Conservation (phyloP, 2,113 vertebrate species). For the Rhinopomastus cyanomelas region DNA sequence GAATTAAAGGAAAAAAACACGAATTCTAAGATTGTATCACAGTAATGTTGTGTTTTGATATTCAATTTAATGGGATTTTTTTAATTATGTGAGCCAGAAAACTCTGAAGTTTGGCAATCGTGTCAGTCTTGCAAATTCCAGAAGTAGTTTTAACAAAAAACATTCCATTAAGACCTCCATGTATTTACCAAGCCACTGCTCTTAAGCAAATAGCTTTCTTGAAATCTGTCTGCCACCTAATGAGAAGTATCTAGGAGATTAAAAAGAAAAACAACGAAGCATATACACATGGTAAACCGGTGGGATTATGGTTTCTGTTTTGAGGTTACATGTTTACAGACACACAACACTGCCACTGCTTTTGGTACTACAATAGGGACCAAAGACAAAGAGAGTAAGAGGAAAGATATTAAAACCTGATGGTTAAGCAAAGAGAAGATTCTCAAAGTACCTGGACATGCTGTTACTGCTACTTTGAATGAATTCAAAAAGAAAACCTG, state of each 20-base stretch:
- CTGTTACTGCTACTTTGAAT: background rate
- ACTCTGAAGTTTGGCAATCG: background rate
- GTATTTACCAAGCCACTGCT: background rate
- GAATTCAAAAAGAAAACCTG: background rate
- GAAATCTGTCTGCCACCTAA: background rate
- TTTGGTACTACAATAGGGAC: background rate
- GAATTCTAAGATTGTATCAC: background rate
- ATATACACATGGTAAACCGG: background rate
- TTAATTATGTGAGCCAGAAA: background rate
- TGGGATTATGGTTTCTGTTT: background rate
- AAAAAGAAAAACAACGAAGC: no score
- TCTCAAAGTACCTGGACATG: background rate
- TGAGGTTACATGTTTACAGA: background rate
- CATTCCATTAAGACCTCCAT: background rate
- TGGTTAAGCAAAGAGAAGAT: background rate
- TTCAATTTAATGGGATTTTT: background rate
- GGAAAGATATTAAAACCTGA: background rate
- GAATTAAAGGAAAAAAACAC: background rate
- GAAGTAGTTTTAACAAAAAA: background rate
- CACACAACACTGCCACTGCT: background rate
- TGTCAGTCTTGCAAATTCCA: background rate
- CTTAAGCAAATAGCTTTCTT: background rate
- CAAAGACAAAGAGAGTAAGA: background rate
- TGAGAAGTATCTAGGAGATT: background rate
- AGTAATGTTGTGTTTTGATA: background rate